phyloP scores from a whole-genome alignment of 2,113 vertebrate species.

The Dendrocopos noguchii region DNA sequence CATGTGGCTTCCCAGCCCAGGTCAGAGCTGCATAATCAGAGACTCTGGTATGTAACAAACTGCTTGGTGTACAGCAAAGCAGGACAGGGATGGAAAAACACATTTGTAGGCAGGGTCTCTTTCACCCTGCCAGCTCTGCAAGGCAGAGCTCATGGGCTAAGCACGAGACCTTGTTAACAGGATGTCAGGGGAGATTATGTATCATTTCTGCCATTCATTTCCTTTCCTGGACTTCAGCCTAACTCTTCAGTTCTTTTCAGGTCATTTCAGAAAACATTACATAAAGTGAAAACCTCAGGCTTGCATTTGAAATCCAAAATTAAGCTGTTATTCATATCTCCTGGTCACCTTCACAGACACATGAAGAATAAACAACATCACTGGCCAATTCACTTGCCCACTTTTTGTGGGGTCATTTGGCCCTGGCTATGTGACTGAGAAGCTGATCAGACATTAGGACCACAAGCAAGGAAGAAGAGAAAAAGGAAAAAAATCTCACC shows the following conservation, averaged over 20 bases:
- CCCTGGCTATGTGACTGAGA: neutral
- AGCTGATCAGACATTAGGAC: neutral
- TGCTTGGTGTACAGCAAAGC: neutral
- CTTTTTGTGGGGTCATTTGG: neutral
- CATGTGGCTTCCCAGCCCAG: neutral
- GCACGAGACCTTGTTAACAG: slow-evolving; percentile 14
- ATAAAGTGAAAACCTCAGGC: slow-evolving; percentile 59
- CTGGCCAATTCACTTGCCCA: neutral
- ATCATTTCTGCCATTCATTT: slow-evolving; percentile 64
- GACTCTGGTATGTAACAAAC: neutral
- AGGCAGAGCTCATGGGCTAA: slow-evolving; percentile 27
- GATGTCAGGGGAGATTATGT: slow-evolving; percentile 62
- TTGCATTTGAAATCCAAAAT: slow-evolving; percentile 45
- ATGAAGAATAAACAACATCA: neutral
- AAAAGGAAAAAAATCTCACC: neutral
- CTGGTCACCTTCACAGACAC: slow-evolving; percentile 21
- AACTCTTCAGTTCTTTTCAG: slow-evolving; percentile 67
- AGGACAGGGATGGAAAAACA: slow-evolving; percentile 1
- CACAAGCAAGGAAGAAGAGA: neutral
- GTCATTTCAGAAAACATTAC: slow-evolving; percentile 65
- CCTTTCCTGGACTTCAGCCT: slow-evolving; percentile 66
- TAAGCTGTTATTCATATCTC: slow-evolving; percentile 25
- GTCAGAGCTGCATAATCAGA: neutral
- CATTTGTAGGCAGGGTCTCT: neutral
- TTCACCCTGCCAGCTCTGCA: slow-evolving; percentile 11